Evolutionary conservation across 2,888 invertebrate species (phyloP).

Genomic region (Scelioninae gen. 1): DNA sequence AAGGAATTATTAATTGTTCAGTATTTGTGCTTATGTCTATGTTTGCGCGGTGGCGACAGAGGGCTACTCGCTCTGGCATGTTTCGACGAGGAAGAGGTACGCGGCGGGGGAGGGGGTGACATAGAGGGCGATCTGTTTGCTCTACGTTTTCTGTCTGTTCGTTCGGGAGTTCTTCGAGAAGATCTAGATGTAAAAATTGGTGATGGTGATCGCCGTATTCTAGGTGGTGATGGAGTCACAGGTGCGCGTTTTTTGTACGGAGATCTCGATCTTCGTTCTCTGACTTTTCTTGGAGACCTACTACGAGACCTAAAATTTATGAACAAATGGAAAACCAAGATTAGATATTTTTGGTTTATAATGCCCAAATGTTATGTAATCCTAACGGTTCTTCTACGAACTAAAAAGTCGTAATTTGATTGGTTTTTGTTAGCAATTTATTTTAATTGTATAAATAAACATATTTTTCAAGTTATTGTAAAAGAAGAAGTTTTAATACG

Average conservation of each 20-base stretch:
- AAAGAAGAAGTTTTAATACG: too few relatives aligned
- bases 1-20: constrained; percentile 73
- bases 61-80: constrained; percentile 81
- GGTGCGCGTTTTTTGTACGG: constrained; percentile 82
- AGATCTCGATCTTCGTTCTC: constrained; percentile 84
- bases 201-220: constrained; percentile 82
- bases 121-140: constrained; percentile 79
- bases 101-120: constrained; percentile 81
- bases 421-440: too few relatives aligned
- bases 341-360: too few relatives aligned
- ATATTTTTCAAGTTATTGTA: constrained; percentile 69
- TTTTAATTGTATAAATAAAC: too few relatives aligned
- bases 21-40: constrained; percentile 86
- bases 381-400: too few relatives aligned
- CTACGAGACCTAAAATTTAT: constrained; percentile 79
- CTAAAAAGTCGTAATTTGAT: too few relatives aligned
- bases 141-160: constrained; percentile 80
- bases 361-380: too few relatives aligned
- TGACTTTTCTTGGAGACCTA: constrained; percentile 80
- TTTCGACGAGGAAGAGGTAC: constrained; percentile 78
- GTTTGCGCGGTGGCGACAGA: constrained; percentile 85
- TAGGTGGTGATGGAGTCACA: constrained; percentile 82
- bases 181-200: constrained; percentile 79
- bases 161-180: constrained; percentile 78
- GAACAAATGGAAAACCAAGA: constrained; percentile 2